Evolutionary conservation across 2,113 vertebrate genomes (phyloP), one percentile per base, ranked within the genome.

Genomic region (Zingel zingel): DNA sequence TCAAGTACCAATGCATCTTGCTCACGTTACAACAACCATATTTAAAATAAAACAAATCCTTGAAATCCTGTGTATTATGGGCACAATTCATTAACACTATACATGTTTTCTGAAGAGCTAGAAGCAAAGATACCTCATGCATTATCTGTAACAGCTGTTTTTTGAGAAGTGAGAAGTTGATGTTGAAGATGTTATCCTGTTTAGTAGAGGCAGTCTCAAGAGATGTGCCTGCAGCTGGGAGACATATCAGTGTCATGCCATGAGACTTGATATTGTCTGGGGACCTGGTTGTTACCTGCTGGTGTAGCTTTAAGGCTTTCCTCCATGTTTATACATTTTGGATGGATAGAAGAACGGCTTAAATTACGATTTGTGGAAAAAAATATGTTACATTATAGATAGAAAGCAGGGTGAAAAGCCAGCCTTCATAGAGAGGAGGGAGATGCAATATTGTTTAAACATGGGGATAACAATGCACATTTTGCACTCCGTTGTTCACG

Each of bases 191-290:
- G 33, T 64, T 66, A 65, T 25, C 66, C 54, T 59, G 58, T 57
- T 43, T 59, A 23, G 68, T 15, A 21, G 47, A 39, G 36, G 18
- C 23, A 14, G 47, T 77, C 77, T 72, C 43, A 36, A 53, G 79
- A 82, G 47, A 77, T 63, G 30, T 57, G 19, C 47, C 48, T 53
- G 76, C 33, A 66, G 66, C 77, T 64, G 8, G 61, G 62, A 33
- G 66, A 79, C 65, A 25, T 79, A 69, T 86, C 53, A 33, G 18
- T 73, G 79, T 74, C 74, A 63, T 59, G 59, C 48, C 64, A 65
- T n/a, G 59, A 84, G 75, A 65, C 45, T 33, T 62, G 80, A 45
- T 57, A 70, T 48, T 63, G 33, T 81, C 64, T 47, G 30, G 58
- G 74, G 59, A 73, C 57, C 11, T 47, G 21, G 18, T 27, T 21